Evolutionary conservation across 1,140 invertebrate genomes (phyloP), one percentile per base, ranked within the genome.

Genomic region (Mycetomoellerius zeteki): DNA sequence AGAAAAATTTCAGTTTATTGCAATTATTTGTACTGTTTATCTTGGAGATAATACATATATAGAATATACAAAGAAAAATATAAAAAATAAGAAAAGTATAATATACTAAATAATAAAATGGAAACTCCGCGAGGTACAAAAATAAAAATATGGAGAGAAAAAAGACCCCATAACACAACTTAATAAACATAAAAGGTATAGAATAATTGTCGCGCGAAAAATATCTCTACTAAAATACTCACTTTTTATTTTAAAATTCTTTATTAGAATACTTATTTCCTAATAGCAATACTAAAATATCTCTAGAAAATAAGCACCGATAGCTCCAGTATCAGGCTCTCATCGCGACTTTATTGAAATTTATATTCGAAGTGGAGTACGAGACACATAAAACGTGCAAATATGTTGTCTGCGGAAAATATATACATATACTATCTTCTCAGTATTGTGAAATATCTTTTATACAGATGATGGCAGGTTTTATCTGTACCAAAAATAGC

Each of bases 381-480:
- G 43, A 47, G 50, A 33, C 30, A 56, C 30, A 24, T 30, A 37
- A n/a, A 43, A 21, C 19, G 16, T 7, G 52, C 33, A 52, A 58
- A 82, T 73, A 82, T 1, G 10, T 10, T 19, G 21, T 71, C 3
- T 52, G 24, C 14, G 37, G 58, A 82, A 82, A 82, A 72, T 50
- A 84, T 24, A 84, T 58, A 84, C 37, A 84, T 58, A 60, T 14
- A 43, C 7, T 5, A 56, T 50, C 14, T 60, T 50, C 14, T 60
- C 24, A 33, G 12, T 19, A n/a, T 27, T 19, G 43, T 37, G 43
- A 60, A 86, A 60, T 87, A 56, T 54, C 69, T 27, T 27, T 62
- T 33, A 27, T 75, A 87, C 90, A 89, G 62, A 71, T 43, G 91
- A 93, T 94, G 91, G 91, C 93, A 92, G 54, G 7, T 8, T 56